phyloP scores from a whole-genome alignment of 2,113 vertebrate genomes.

The Hypanus sabinus region DNA sequence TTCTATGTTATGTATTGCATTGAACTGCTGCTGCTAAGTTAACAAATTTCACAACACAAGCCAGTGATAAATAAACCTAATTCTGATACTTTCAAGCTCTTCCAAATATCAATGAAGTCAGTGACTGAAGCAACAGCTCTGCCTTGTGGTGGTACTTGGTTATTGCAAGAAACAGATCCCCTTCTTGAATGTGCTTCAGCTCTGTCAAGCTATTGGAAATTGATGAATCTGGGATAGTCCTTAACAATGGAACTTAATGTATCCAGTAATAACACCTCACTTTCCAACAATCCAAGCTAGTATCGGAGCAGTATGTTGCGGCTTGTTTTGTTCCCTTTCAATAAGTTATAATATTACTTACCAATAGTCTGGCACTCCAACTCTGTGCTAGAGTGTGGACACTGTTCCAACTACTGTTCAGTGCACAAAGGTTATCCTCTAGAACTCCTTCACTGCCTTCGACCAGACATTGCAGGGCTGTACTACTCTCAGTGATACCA shows the following conservation, averaged over 20 bases:
- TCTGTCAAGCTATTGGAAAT: not conserved
- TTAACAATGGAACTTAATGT: not conserved
- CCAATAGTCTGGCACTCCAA: conserved; percentile 82
- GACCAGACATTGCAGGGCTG: conserved; percentile 72
- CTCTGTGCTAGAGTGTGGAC: conserved; percentile 82
- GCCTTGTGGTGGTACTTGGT: not conserved
- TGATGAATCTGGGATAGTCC: not conserved
- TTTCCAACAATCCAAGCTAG: too few relatives aligned
- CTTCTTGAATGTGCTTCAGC: too few relatives aligned
- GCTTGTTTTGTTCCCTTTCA: not conserved
- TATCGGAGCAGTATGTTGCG: too few relatives aligned
- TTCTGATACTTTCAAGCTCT: not conserved
- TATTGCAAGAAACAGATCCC: not conserved
- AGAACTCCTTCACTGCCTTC: conserved; percentile 71
- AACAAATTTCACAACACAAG: too few relatives aligned
- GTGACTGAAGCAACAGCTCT: not conserved
- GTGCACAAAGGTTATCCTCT: conserved; percentile 73
- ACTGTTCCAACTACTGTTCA: conserved; percentile 75
- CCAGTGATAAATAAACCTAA: not conserved
- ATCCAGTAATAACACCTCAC: not conserved
- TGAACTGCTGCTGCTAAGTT: too few relatives aligned
- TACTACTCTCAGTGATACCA: conserved; percentile 71
- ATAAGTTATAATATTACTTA: conserved; percentile 46
- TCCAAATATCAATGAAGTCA: not conserved
- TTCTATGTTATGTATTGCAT: too few relatives aligned